Percentiles rank a stretch among this genome's conserved stretches.
These are phyloP conservation scores for Eulemur coronatus DNA, from an alignment of 2,797 vertebrate genomes.

Conservation along the genomic window DNA sequence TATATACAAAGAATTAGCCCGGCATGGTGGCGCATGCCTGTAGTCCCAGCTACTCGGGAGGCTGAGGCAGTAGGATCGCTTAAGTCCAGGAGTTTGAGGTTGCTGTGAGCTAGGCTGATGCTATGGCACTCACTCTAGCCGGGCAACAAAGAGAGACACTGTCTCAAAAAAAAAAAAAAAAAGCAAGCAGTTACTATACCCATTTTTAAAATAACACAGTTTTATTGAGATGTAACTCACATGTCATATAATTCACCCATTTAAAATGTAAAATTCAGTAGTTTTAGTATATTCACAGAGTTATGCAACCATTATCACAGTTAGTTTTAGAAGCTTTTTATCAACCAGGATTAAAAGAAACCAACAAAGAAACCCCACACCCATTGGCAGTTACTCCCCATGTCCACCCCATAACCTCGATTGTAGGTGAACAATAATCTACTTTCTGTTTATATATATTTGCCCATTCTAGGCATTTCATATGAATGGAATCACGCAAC, in stretches of 20 bases:
- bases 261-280: not conserved
- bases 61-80: no score
- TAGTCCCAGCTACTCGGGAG: no score
- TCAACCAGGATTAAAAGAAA: not conserved
- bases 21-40: no score
- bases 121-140: no score
- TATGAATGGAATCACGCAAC: not conserved
- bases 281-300: not conserved
- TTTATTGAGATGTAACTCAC: not conserved
- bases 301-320: not conserved
- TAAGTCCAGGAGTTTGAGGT: no score
- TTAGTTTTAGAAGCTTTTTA: not conserved
- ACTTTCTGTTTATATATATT: not conserved
- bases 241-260: not conserved
- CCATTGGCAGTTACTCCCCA: not conserved
- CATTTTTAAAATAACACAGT: not conserved
- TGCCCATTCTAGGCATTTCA: not conserved
- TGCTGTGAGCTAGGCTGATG: no score
- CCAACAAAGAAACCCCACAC: not conserved
- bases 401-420: no score
- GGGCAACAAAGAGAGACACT: no score
- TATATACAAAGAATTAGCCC: no score
- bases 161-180: not conserved
- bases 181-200: not conserved
- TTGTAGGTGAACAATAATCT: not conserved